Evolutionary conservation across 1,140 invertebrate genomes (phyloP), one percentile per base, ranked within the genome.

Genomic region (Brachionus koreanus): DNA sequence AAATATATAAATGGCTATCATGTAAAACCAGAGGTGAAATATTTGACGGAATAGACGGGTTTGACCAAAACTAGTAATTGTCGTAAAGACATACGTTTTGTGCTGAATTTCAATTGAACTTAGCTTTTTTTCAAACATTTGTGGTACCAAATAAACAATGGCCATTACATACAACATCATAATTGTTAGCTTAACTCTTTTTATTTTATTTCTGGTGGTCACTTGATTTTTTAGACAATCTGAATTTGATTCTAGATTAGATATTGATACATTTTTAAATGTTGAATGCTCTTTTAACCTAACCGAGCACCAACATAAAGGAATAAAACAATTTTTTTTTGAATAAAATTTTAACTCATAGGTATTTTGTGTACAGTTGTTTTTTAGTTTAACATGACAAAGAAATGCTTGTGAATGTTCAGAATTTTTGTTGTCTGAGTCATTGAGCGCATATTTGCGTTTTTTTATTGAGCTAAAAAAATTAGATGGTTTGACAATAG

Each of bases 11-110:
- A 79, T 65, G n/a, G 76, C 76, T 39, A 79, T 16, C 76, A 79
- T 57, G 49, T 79, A 79, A 43, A 79, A 79, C 76, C 76, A 79
- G 9, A 79, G 39, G 5, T 79, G 76, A 37, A 79, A 79, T 79
- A 79, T 61, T 65, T 79, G 76, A 4, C 76, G 35, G 35, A 61
- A 79, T 23, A 57, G 19, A n/a, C 37, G 37, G 2, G 49, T 61
- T 61, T 65, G n/a, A 33, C 76, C 76, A 57, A 65, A 61, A 16
- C 12, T 42, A 12, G 76, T 79, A 9, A 79, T 57, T 3, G 76
- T 79, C 0, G 46, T 65, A 19, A 79, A 79, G 0, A 79, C 61
- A 79, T 79, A 79, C 16, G 76, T 61, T 25, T 65, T 57, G 25
- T 79, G 19, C 25, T 79, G 76, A n/a, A 79, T 65, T 23, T 79